phyloP scores from a whole-genome alignment of 1,140 invertebrate genomes.

The Eurytemora carolleeae region DNA sequence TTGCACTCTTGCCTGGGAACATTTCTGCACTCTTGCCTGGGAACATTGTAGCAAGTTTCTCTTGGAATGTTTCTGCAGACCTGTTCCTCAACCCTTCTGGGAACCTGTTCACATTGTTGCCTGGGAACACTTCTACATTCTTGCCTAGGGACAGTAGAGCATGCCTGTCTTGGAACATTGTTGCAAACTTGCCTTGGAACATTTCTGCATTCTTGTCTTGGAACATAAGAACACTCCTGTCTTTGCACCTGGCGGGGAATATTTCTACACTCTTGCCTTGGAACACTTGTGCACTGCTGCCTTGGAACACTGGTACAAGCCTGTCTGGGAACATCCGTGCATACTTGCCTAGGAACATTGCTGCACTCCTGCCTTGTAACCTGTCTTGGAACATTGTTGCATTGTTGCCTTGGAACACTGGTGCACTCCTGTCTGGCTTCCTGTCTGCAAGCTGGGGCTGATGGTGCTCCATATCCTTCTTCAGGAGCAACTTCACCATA shows the following conservation, averaged over 20 bases:
- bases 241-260: too few species aligned
- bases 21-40: too few species aligned
- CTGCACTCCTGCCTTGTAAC: neutral
- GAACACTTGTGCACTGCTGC: neutral
- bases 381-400: slow-evolving; percentile 1
- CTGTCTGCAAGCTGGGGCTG: neutral
- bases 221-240: slow-evolving; percentile 8
- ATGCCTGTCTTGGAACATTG: too few species aligned
- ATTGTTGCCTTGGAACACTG: too few species aligned
- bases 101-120: too few species aligned
- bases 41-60: neutral
- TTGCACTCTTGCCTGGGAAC: slow-evolving; percentile 5
- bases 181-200: too few species aligned
- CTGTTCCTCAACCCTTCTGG: too few species aligned
- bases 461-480: neutral
- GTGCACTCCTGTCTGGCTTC: neutral
- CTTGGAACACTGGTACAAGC: slow-evolving; percentile 8
- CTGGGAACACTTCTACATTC: too few species aligned
- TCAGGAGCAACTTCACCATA: neutral
- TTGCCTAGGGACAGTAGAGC: too few species aligned
- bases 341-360: neutral
- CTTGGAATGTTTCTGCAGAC: neutral
- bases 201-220: slow-evolving; percentile 9
- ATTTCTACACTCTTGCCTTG: too few species aligned
- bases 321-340: neutral